phyloP scores from a whole-genome alignment of 2,888 invertebrate species.

The Pristionchus fissidentatus region DNA sequence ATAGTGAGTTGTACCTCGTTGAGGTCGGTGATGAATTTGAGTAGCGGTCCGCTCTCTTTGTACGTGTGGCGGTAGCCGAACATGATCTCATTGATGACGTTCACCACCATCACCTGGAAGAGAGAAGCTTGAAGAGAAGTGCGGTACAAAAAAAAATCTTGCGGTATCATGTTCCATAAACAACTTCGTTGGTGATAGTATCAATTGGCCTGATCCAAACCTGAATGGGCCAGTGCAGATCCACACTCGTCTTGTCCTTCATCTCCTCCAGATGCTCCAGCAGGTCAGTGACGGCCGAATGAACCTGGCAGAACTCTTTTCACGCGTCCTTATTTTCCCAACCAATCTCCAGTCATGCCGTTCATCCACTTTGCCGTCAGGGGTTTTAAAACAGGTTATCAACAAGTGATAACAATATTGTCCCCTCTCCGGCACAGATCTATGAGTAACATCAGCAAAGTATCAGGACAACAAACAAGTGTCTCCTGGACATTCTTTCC shows the following conservation, averaged over 20 bases:
- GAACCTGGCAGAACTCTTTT: not conserved
- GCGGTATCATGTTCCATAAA: not conserved
- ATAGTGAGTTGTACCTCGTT: not conserved
- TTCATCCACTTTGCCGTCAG: no score
- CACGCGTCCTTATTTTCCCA: not conserved
- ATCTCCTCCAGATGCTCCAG: not conserved
- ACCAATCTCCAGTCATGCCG: no score
- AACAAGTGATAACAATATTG: no score
- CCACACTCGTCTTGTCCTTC: not conserved
- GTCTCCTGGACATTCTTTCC: slow-evolving; percentile 29
- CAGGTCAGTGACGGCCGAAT: slow-evolving; percentile 1
- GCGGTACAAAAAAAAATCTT: not conserved
- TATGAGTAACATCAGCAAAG: no score
- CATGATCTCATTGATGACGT: slow-evolving; percentile 35
- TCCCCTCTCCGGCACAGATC: no score
- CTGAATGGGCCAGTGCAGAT: slow-evolving; percentile 32
- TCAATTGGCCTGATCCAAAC: no score
- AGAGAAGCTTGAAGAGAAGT: no score
- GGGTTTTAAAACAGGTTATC: no score
- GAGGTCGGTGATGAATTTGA: slow-evolving; percentile 16
- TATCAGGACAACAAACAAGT: not conserved
- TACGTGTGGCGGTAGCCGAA: slow-evolving; percentile 9
- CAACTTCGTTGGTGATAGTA: no score
- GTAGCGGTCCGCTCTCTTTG: not conserved
- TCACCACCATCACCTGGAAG: slow-evolving; percentile 22